phyloP scores from a whole-genome alignment of 2,113 vertebrate genomes.

The Eulacestoma nigropectus region DNA sequence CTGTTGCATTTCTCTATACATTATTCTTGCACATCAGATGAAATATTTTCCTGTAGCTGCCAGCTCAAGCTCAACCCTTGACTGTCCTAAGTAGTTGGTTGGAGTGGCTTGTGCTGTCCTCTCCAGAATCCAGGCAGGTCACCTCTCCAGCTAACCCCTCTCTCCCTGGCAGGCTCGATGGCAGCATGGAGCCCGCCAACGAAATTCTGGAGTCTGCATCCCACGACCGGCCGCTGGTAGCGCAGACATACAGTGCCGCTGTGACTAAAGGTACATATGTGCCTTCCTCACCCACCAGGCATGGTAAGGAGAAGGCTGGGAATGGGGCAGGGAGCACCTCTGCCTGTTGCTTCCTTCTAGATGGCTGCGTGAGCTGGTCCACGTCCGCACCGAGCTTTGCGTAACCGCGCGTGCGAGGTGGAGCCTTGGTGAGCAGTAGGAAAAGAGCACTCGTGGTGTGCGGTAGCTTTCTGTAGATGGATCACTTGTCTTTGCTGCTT shows the following conservation, averaged over 20 bases:
- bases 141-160: neutral
- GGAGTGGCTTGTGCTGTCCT: neutral
- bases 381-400: neutral
- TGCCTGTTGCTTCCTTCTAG: neutral
- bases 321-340: neutral
- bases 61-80: neutral
- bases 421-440: neutral
- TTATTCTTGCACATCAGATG: neutral
- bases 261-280: slow-evolving; percentile 81
- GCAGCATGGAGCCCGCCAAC: slow-evolving; percentile 87
- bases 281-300: slow-evolving; percentile 75
- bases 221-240: slow-evolving; percentile 87
- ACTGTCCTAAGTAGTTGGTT: no score
- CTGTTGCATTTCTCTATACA: neutral
- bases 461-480: neutral
- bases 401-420: neutral
- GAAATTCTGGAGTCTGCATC: slow-evolving; percentile 92
- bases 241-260: slow-evolving; percentile 84
- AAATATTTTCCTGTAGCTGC: neutral
- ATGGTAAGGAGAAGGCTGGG: slow-evolving; percentile 63
- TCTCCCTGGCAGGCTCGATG: slow-evolving; percentile 82
- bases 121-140: neutral
- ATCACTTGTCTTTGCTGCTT: neutral
- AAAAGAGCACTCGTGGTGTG: neutral
- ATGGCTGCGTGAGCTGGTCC: neutral